Percentiles rank a stretch among this genome's conserved stretches.
Evolutionary conservation across 1,140 invertebrate species (phyloP).

Genomic region (Cherax quadricarinatus): DNA sequence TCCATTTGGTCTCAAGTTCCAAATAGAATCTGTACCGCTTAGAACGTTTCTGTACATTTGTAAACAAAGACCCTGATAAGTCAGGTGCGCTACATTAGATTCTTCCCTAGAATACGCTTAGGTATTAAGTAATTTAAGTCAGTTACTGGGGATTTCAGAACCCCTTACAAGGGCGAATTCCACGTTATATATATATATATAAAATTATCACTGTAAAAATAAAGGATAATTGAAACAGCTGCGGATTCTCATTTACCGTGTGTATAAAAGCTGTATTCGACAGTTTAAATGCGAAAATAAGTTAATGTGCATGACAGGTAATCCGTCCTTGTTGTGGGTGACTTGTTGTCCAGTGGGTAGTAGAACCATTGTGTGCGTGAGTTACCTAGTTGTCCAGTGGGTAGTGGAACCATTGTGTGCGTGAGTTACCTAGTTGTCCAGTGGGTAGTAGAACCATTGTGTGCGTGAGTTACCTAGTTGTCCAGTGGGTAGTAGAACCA

Average conservation of each 20-base stretch:
- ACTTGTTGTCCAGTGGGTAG: too few relatives aligned
- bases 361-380: too few relatives aligned
- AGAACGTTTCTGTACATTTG: constrained; percentile 28
- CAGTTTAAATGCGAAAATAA: too few relatives aligned
- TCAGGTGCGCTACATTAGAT: constrained; percentile 13
- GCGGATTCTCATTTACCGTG: too few relatives aligned
- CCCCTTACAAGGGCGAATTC: not conserved
- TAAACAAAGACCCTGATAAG: constrained; percentile 31
- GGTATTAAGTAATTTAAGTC: constrained; percentile 10
- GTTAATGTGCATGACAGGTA: not conserved
- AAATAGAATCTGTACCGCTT: not conserved
- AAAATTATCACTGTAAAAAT: not conserved
- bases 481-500: too few relatives aligned
- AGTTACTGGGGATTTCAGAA: not conserved
- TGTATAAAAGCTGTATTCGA: too few relatives aligned
- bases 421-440: too few relatives aligned
- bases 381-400: too few relatives aligned
- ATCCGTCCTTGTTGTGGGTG: constrained; percentile 1
- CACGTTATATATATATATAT: not conserved
- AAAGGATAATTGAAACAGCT: not conserved
- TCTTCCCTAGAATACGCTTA: constrained; percentile 33
- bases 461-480: too few relatives aligned
- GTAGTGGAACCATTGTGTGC: too few relatives aligned
- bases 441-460: too few relatives aligned
- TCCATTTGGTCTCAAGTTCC: constrained; percentile 2